Evolutionary conservation across 2,797 vertebrate genomes (phyloP), one percentile per base, ranked within the genome.

Genomic region (Pristis pectinata): DNA sequence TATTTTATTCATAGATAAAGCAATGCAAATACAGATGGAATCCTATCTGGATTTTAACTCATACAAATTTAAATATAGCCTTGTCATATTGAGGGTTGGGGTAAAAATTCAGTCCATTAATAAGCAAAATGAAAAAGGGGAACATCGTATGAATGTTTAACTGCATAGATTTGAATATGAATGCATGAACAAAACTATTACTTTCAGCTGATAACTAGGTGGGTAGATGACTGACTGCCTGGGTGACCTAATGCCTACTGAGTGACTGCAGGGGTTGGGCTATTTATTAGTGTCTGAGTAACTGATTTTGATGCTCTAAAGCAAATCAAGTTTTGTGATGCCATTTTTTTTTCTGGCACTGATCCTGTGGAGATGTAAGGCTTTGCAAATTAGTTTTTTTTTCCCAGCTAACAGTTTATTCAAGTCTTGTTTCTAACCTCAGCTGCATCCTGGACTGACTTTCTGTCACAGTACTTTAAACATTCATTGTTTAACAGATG

Each of bases 271-370:
- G 87, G n/a, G 61, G 37, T 24, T 67, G n/a, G 59, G 59, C 7
- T 34, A 37, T 67, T 67, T 67, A 22, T 37, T 19, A 91, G 61
- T 67, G n/a, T 41, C 61, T 91, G 34, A 91, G 61, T 91, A 87
- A 91, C n/a, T 91, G 87, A 41, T 91, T 91, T n/a, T 91, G n/a
- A 19, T 91, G 34, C 87, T 59, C 11, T 87, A 61, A 87, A 59
- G 30, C 11, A 91, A 37, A 91, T 91, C 59, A 37, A 49, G 37
- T 91, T 91, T 64, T 64, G 59, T 91, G 19, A 9, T 64, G n/a
- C 61, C 87, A 41, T 24, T 37, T 37, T 56, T 59, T 89, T 91
- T 91, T 61, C 61, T 67, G 61, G n/a, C 59, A 41, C 87, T 67
- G 17, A 7, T 91, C 59, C 59, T 7, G 22, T 64, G 87, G 59